Evolutionary conservation across 2,888 invertebrate species (phyloP), one percentile per base, ranked within the genome.

Genomic region (Terebella lapidaria): DNA sequence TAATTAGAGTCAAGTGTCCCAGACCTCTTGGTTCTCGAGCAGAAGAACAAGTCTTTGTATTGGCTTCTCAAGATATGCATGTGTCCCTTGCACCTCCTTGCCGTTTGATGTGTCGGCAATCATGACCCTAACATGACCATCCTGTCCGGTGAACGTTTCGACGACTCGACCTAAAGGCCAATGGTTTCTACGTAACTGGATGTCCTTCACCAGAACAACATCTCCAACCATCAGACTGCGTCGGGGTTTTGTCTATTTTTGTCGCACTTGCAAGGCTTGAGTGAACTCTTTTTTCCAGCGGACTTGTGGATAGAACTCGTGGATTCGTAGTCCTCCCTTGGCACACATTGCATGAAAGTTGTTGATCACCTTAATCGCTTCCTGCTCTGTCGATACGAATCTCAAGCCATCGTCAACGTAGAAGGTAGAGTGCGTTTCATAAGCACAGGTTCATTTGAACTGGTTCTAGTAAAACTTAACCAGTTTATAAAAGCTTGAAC

Each of bases 401-500:
- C 4, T 52, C 24, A 62, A 25, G 3, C 62, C 54, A 28, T 62
- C 59, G 30, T 59, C 59, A 26, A 62, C 47, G 35, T 62, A 59
- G 53, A 62, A 56, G 53, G 52, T 52, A 15, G 10, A n/a, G n/a
- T n/a, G n/a, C n/a, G n/a, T n/a, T n/a, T n/a, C n/a, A n/a, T n/a
- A n/a, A n/a, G n/a, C n/a, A n/a, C n/a, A n/a, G n/a, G n/a, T n/a
- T n/a, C n/a, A n/a, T n/a, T n/a, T n/a, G n/a, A n/a, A n/a, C n/a
- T n/a, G n/a, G n/a, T n/a, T n/a, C n/a, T n/a, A n/a, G n/a, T n/a
- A n/a, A n/a, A n/a, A n/a, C n/a, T n/a, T n/a, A n/a, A n/a, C n/a
- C n/a, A n/a, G n/a, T n/a, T n/a, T n/a, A n/a, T n/a, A n/a, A n/a
- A n/a, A n/a, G n/a, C n/a, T n/a, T n/a, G n/a, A n/a, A n/a, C n/a